Evolutionary conservation across 2,113 vertebrate species (phyloP), one percentile per base, ranked within the genome.

Genomic region (Bos indicus): DNA sequence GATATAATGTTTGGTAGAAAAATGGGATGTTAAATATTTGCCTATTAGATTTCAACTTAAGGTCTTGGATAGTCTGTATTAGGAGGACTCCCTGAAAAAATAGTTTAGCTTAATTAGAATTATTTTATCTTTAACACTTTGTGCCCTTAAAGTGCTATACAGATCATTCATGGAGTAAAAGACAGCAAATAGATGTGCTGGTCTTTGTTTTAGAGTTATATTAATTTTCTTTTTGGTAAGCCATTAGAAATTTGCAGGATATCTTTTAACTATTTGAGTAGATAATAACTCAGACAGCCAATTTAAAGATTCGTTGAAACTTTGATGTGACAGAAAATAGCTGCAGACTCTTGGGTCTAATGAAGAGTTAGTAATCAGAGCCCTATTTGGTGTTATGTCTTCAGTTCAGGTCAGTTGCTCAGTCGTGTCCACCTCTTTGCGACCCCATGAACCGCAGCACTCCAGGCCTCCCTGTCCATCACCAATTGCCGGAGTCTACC

Each of bases 221-320:
- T 92, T 90, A 84, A 84, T 96, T 97, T 96, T 90, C 62, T 46
- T 97, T 88, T 85, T 74, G 23, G 14, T 52, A 88, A 97, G 14
- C 82, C 36, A 48, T 85, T 80, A 96, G 60, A 91, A 74, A 90
- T 90, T 94, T 94, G 15, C 4, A 43, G 74, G 30, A 33, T 88
- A 88, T 78, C 28, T 88, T 96, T 90, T 96, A 88, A 78, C 11
- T 57, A 71, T 77, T 94, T 96, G 56, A 93, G 54, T 60, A 94
- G 60, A 30, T 87, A 91, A 88, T 95, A 96, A 95, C 67, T 97
- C 23, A 83, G 17, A 46, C 26, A 95, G 23, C 57, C 12, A 88
- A 25, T 33, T 80, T 94, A 92, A 94, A 54, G 26, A 94, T 95
- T 94, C 94, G 7, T 77, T 91, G 82, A 94, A 85, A 78, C 26